Evolutionary conservation across 2,888 invertebrate genomes (phyloP).

Genomic region (Euphydryas editha): DNA sequence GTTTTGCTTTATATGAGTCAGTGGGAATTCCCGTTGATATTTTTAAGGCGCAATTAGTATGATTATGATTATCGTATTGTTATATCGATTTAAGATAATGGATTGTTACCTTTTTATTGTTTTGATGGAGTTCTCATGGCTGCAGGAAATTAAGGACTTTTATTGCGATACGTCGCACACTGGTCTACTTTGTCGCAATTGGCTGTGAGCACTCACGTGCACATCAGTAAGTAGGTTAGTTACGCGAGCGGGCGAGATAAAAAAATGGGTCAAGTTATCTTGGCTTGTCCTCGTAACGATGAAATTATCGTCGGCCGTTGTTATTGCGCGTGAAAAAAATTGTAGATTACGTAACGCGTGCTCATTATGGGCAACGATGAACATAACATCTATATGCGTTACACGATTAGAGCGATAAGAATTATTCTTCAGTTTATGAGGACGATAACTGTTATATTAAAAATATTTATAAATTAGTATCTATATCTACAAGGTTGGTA

Average conservation of each 20-base stretch:
- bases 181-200: conserved; percentile 62
- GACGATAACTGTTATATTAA: conserved; percentile 14
- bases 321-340: conserved; percentile 73
- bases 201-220: conserved; percentile 63
- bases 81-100: not conserved
- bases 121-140: not conserved
- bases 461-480: no score
- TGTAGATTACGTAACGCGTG: conserved; percentile 63
- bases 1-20: conserved; percentile 40
- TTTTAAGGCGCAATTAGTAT: conserved; percentile 24
- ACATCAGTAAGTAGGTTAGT: conserved; percentile 73
- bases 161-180: conserved; percentile 47
- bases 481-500: not conserved
- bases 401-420: conserved; percentile 6
- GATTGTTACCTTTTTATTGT: not conserved
- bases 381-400: conserved; percentile 11
- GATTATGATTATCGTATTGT: not conserved
- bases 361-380: conserved; percentile 33
- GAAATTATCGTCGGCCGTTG: conserved; percentile 69
- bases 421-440: conserved; percentile 19
- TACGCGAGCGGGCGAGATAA: conserved; percentile 74
- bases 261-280: conserved; percentile 84
- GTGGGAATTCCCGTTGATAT: conserved; percentile 38
- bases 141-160: conserved; percentile 49
- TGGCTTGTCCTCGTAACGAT: conserved; percentile 77